phyloP scores from a whole-genome alignment of 1,140 invertebrate genomes.

The Tenebrio molitor region DNA sequence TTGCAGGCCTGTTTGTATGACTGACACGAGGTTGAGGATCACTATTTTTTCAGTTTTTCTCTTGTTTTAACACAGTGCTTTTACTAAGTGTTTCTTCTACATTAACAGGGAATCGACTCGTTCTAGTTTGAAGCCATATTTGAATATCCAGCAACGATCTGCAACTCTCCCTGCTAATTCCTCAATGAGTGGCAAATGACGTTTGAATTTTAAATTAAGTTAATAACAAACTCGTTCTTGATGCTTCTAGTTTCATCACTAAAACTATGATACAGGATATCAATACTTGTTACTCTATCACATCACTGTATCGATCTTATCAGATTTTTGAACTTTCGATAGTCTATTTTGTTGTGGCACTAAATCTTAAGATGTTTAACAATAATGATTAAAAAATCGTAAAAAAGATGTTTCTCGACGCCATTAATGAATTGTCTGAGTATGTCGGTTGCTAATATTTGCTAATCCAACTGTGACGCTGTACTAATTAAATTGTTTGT shows the following conservation, averaged over 20 bases:
- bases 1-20: constrained; percentile 5
- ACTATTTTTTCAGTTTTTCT: neutral
- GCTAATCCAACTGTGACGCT: constrained; percentile 28
- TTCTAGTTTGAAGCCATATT: constrained; percentile 78
- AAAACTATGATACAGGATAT: constrained; percentile 49
- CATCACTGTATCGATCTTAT: constrained; percentile 49
- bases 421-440: constrained; percentile 8
- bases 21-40: constrained; percentile 3
- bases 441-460: constrained; percentile 12
- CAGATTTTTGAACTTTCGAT: constrained; percentile 28
- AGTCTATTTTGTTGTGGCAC: constrained; percentile 46
- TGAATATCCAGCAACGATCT: constrained; percentile 78
- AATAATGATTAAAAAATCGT: neutral
- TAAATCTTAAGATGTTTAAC: constrained; percentile 35
- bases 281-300: constrained; percentile 34
- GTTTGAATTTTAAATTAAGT: constrained; percentile 33
- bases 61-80: neutral
- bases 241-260: constrained; percentile 50
- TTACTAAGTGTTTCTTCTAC: constrained; percentile 35
- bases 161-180: constrained; percentile 80
- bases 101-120: constrained; percentile 79
- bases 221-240: constrained; percentile 16
- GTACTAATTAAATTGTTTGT: constrained; percentile 38
- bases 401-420: neutral
- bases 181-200: constrained; percentile 66